Evolutionary conservation across 1,140 invertebrate genomes (phyloP).

Genomic region (Pachypsylla venusta): DNA sequence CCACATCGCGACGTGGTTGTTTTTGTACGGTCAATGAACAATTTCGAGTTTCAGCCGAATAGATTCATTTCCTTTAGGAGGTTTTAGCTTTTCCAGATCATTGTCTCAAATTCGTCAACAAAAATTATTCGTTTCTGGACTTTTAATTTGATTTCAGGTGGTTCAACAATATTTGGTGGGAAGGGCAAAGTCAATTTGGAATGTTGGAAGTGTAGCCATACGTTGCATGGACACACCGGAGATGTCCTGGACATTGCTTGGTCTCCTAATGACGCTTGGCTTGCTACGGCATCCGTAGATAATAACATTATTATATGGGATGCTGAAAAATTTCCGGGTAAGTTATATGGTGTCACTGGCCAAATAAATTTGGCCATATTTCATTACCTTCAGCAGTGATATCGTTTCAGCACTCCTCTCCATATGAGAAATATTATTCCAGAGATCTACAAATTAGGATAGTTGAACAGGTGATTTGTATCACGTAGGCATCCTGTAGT

Average conservation of each 20-base stretch:
- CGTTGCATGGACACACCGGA: conserved; percentile 74
- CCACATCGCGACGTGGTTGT: no score
- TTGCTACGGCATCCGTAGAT: conserved; percentile 92
- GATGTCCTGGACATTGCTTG: conserved; percentile 90
- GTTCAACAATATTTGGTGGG: conserved; percentile 39
- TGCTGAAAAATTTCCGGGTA: conserved; percentile 68
- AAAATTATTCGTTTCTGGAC: no score
- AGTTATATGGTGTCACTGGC: conserved; percentile 11
- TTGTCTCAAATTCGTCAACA: no score
- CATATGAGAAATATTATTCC: neutral
- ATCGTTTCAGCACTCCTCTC: no score
- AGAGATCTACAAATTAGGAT: neutral
- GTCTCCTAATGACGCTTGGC: conserved; percentile 81
- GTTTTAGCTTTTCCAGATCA: no score
- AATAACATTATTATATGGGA: conserved; percentile 95
- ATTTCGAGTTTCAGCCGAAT: no score
- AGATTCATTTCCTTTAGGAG: no score
- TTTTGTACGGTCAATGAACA: no score
- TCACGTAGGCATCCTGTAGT: no score
- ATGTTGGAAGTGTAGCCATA: conserved; percentile 78
- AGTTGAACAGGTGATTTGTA: neutral
- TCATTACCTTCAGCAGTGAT: neutral
- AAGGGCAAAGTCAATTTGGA: conserved; percentile 68
- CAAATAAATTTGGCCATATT: neutral
- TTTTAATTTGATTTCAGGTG: no score